Evolutionary conservation across 2,113 vertebrate species (phyloP).

Genomic region (Pollachius pollachius): DNA sequence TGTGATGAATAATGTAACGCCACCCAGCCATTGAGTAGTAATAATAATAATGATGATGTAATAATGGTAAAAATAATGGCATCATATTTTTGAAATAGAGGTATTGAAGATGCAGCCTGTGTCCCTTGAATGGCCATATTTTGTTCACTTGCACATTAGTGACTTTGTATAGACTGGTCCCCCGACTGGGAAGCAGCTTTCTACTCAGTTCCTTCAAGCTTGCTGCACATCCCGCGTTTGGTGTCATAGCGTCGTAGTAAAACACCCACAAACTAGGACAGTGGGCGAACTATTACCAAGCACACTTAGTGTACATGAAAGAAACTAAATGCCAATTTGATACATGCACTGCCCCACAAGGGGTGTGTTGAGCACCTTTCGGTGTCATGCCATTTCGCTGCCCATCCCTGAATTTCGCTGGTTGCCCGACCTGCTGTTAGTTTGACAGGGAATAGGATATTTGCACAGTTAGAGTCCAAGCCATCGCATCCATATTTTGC

Average conservation of each 20-base stretch:
- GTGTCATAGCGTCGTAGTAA: constrained; percentile 11
- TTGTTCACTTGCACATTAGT: constrained; percentile 52
- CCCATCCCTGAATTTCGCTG: constrained; percentile 2
- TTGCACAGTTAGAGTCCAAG: constrained; percentile 37
- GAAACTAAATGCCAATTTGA: constrained; percentile 19
- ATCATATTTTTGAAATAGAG: constrained; percentile 48
- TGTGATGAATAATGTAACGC: constrained; percentile 40
- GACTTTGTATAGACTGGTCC: constrained; percentile 27
- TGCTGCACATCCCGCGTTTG: constrained; percentile 25
- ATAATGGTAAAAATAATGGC: constrained; percentile 9
- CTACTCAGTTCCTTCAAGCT: constrained; percentile 30
- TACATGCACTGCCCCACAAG: constrained; percentile 6
- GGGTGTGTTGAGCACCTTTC: constrained; percentile 6
- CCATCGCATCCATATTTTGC: constrained; percentile 45
- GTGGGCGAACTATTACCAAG: constrained; percentile 10
- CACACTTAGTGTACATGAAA: constrained; percentile 20
- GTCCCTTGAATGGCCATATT: constrained; percentile 52
- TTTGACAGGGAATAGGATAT: constrained; percentile 12
- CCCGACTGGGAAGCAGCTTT: constrained; percentile 15
- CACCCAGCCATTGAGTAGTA: constrained; percentile 44
- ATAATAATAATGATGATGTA: neutral
- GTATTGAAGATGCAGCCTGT: constrained; percentile 27
- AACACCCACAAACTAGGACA: constrained; percentile 15
- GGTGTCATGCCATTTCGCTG: constrained; percentile 8
- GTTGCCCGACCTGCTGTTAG: constrained; percentile 18